Conservation (phyloP, 2,888 invertebrate genomes). For the Drosophila falleni region DNA sequence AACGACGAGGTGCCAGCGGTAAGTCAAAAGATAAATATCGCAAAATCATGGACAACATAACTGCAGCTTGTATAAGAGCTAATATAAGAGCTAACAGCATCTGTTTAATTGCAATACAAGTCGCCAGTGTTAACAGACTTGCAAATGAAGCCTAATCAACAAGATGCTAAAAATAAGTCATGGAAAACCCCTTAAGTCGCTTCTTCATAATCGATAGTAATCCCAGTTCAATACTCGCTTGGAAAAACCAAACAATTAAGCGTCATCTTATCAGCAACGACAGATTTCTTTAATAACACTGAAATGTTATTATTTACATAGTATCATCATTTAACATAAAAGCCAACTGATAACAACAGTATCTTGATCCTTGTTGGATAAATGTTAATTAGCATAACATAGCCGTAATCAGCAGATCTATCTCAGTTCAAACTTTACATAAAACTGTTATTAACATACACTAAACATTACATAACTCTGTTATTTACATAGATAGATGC, state of each 20-base stretch:
- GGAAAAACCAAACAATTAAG: not conserved
- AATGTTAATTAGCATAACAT: not conserved
- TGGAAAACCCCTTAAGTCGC: not conserved
- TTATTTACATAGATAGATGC: not conserved
- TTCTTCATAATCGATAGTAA: not conserved
- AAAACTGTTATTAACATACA: not conserved
- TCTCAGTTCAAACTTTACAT: not conserved
- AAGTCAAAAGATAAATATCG: constrained; percentile 76
- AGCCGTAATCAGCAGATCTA: no score
- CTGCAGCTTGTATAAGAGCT: not conserved
- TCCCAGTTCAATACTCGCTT: not conserved
- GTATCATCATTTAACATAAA: not conserved
- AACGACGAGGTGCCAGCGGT: constrained; percentile 97
- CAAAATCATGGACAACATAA: no score
- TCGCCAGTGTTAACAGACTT: no score
- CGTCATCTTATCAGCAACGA: not conserved
- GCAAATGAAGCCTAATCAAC: not conserved
- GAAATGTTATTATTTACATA: not conserved
- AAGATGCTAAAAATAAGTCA: not conserved
- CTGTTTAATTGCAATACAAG: not conserved
- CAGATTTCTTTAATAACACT: not conserved
- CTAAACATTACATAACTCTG: not conserved
- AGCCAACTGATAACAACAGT: not conserved
- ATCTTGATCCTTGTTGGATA: not conserved
- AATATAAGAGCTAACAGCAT: not conserved